phyloP scores from a whole-genome alignment of 1,140 invertebrate species.

The Maconellicoccus hirsutus region DNA sequence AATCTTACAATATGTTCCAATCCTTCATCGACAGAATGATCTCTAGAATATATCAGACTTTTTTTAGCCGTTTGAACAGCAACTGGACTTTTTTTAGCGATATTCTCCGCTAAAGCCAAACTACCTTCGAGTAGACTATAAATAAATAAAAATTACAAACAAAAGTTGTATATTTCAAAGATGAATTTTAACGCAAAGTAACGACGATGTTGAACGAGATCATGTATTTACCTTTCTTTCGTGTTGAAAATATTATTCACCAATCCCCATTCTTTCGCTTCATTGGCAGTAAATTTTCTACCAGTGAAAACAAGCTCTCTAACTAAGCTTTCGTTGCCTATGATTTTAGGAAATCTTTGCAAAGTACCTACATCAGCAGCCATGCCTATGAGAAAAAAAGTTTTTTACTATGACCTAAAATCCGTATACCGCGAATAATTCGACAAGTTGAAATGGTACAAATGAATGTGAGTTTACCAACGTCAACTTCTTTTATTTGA shows the following conservation, averaged over 20 bases:
- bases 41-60: conserved; percentile 71
- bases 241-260: conserved; percentile 60
- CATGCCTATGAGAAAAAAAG: conserved; percentile 40
- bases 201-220: too few species aligned
- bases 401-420: not conserved
- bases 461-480: conserved; percentile 32
- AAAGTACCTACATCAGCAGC: conserved; percentile 91
- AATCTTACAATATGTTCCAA: conserved; percentile 72
- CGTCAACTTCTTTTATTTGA: conserved; percentile 71
- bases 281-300: conserved; percentile 63
- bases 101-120: conserved; percentile 58
- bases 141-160: not conserved
- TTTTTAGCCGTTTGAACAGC: conserved; percentile 84
- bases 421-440: not conserved
- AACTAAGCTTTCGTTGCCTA: conserved; percentile 75
- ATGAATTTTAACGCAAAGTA: not conserved
- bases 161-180: not conserved
- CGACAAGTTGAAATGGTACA: not conserved
- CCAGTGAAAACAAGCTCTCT: conserved; percentile 81
- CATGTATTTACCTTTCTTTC: conserved; percentile 56
- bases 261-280: conserved; percentile 64
- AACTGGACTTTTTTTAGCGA: conserved; percentile 85
- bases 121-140: conserved; percentile 54
- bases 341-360: conserved; percentile 84
- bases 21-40: conserved; percentile 72